A percentile compares a stretch with the other conserved stretches of the same genome.
Evolutionary conservation across 2,113 vertebrate genomes (phyloP).

Genomic region (Oncorhynchus tshawytscha): DNA sequence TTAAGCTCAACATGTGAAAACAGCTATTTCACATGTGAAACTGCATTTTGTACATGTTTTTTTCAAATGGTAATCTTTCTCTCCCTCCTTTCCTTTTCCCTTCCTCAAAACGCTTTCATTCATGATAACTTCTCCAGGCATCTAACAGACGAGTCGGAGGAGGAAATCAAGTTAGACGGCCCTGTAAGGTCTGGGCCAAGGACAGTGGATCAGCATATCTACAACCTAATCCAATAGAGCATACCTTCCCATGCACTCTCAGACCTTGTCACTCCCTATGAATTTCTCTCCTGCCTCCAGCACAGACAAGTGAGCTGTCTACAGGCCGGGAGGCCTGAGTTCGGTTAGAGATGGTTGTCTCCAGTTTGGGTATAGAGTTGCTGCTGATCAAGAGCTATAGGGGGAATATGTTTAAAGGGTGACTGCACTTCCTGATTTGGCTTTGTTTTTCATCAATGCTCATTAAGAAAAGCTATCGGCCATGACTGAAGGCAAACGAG

Average conservation of each 20-base stretch:
- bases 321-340: background rate
- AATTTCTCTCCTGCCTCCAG: constrained; percentile 21
- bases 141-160: constrained; percentile 16
- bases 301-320: constrained; percentile 19
- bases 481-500: too few relatives aligned
- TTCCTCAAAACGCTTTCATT: constrained; percentile 16
- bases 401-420: background rate
- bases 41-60: too few relatives aligned
- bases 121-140: constrained; percentile 39
- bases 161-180: constrained; percentile 35
- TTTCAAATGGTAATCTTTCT: too few relatives aligned
- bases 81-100: background rate
- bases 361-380: background rate
- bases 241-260: constrained; percentile 16
- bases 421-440: too few relatives aligned
- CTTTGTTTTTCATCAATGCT: too few relatives aligned
- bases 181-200: constrained; percentile 15
- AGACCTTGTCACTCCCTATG: constrained; percentile 38
- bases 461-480: too few relatives aligned
- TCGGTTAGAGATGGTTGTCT: background rate
- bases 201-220: constrained; percentile 47
- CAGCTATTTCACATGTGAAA: too few relatives aligned
- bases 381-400: background rate
- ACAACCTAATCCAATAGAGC: constrained; percentile 43
- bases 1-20: too few relatives aligned